Percentiles rank a stretch among this genome's conserved stretches.
phyloP scores from a whole-genome alignment of 2,888 invertebrate species.

The Synanthedon formicaeformis region DNA sequence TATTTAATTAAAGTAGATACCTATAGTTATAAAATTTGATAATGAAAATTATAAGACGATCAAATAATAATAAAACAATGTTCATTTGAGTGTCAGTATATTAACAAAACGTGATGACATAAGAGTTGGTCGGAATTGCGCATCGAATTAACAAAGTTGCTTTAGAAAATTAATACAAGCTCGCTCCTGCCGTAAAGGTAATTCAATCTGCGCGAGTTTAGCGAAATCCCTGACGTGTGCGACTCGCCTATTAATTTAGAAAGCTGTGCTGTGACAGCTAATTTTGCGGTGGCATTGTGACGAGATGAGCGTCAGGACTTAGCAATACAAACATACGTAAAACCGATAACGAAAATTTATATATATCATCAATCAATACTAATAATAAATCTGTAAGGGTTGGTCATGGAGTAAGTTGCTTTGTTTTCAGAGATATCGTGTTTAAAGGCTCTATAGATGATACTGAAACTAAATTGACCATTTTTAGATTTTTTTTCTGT shows the following conservation, averaged over 20 bases:
- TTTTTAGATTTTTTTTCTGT: too few relatives aligned
- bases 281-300: slow-evolving; percentile 8
- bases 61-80: neutral
- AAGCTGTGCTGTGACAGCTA: slow-evolving; percentile 14
- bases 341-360: too few relatives aligned
- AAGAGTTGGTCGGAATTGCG: neutral
- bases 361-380: too few relatives aligned
- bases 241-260: slow-evolving; percentile 14
- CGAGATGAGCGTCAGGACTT: neutral
- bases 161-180: slow-evolving; percentile 23
- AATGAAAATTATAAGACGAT: too few relatives aligned
- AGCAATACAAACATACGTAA: neutral
- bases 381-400: too few relatives aligned
- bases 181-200: slow-evolving; percentile 13
- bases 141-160: slow-evolving; percentile 17
- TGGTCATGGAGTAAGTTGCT: too few relatives aligned
- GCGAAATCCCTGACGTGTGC: slow-evolving; percentile 12
- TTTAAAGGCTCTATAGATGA: too few relatives aligned
- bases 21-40: too few relatives aligned
- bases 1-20: too few relatives aligned
- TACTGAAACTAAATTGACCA: too few relatives aligned
- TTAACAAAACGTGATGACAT: neutral
- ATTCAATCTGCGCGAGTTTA: slow-evolving; percentile 19
- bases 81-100: neutral
- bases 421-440: too few relatives aligned